A percentile compares a stretch with the other conserved stretches of the same genome.
These are phyloP conservation scores for Bombus sylvicola DNA, from an alignment of 1,140 invertebrate species.

Conservation along the genomic window DNA sequence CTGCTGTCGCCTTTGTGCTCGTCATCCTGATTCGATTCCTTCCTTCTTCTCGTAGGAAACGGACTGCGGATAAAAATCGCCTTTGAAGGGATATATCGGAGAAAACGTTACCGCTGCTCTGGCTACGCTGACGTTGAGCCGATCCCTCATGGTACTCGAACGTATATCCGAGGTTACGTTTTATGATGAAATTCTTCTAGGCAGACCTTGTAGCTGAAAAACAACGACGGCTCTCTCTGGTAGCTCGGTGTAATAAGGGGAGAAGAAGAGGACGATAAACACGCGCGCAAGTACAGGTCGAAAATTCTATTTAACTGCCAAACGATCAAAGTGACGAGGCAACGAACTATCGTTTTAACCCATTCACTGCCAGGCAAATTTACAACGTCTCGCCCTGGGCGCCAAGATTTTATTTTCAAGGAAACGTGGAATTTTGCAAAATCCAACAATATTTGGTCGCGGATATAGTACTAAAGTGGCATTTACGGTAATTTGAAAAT, in stretches of 20 bases:
- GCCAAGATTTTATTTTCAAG: too few relatives aligned
- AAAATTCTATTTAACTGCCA: not conserved
- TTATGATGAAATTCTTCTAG: constrained; percentile 30
- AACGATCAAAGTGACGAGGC: not conserved
- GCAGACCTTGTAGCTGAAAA: not conserved
- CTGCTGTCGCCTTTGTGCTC: constrained; percentile 66
- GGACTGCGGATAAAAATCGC: constrained; percentile 68
- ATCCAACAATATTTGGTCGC: too few relatives aligned
- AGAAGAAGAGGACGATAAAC: not conserved
- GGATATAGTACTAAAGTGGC: too few relatives aligned
- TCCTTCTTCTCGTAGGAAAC: constrained; percentile 62
- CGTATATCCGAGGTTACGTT: constrained; percentile 40
- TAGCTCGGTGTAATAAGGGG: too few relatives aligned
- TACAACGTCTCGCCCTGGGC: too few relatives aligned
- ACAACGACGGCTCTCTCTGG: not conserved
- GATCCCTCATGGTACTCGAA: constrained; percentile 44
- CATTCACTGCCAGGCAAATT: too few relatives aligned
- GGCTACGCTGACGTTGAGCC: constrained; percentile 55
- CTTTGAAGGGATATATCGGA: constrained; percentile 64
- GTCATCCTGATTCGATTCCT: constrained; percentile 69
- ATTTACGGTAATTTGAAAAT: too few relatives aligned
- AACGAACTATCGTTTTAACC: not conserved
- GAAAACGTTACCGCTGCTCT: constrained; percentile 52
- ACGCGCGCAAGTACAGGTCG: not conserved
- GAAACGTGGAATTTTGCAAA: too few relatives aligned